Conservation (phyloP, 2,888 invertebrate species). For the Xanthia togata region DNA sequence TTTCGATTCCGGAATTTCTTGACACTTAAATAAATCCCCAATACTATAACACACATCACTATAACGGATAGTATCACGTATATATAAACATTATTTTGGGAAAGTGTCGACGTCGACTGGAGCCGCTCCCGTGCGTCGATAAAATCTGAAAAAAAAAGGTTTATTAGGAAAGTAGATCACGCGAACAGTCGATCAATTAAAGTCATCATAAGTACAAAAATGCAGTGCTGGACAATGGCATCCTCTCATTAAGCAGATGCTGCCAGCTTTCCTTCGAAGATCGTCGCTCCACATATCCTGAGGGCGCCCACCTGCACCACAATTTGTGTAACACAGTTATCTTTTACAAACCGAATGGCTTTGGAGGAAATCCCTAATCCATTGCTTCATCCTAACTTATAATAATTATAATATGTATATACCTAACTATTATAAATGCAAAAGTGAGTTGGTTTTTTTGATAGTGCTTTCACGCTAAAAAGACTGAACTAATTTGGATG, state of each 20-base stretch:
- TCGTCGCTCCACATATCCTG: neutral
- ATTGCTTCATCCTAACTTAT: neutral
- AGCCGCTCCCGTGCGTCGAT: fast-evolving
- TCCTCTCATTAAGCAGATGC: neutral
- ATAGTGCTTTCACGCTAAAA: no score
- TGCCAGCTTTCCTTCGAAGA: neutral
- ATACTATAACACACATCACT: neutral
- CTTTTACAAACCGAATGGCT: no score
- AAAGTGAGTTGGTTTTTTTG: no score
- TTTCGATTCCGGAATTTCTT: constrained; percentile 3
- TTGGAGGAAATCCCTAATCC: neutral
- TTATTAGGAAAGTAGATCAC: no score
- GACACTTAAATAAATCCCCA: neutral
- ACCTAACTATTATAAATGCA: no score
- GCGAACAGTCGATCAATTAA: neutral
- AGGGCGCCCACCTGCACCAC: neutral
- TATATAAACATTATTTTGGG: no score
- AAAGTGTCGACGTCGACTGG: fast-evolving
- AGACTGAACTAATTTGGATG: no score
- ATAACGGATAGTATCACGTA: constrained; percentile 7
- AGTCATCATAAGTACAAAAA: neutral
- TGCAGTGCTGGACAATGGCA: neutral
- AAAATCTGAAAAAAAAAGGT: neutral
- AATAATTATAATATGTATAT: no score
- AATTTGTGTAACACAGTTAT: no score